phyloP scores from a whole-genome alignment of 2,797 vertebrate genomes.

The Hydrolagus colliei region DNA sequence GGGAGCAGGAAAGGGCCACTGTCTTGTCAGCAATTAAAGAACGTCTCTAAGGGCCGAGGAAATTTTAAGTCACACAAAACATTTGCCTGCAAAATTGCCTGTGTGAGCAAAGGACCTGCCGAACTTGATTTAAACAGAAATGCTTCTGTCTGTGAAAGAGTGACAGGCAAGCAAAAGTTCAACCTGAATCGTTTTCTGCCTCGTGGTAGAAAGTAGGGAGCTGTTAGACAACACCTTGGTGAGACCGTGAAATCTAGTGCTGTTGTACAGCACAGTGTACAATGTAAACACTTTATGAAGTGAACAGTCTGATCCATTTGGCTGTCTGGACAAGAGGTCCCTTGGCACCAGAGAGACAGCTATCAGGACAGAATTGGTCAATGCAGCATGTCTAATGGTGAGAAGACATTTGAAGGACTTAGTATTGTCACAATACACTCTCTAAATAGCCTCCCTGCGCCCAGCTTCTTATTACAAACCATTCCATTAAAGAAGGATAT shows the following conservation, averaged over 20 bases:
- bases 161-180: slow-evolving; percentile 54
- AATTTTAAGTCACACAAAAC: slow-evolving; percentile 45
- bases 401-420: slow-evolving; percentile 71
- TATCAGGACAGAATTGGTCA: slow-evolving; percentile 68
- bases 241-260: slow-evolving; percentile 51
- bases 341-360: slow-evolving; percentile 39
- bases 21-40: slow-evolving; percentile 48
- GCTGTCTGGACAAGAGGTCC: slow-evolving; percentile 68
- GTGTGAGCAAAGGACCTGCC: slow-evolving; percentile 43
- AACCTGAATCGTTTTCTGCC: slow-evolving; percentile 60
- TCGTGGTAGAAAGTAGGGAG: slow-evolving; percentile 57
- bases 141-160: slow-evolving; percentile 49
- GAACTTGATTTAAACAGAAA: slow-evolving; percentile 37
- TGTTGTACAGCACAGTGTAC: slow-evolving; percentile 42
- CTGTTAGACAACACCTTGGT: slow-evolving; percentile 52
- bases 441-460: slow-evolving; percentile 77
- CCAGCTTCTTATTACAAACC: slow-evolving; percentile 73
- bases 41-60: slow-evolving; percentile 44
- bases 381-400: slow-evolving; percentile 74
- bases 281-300: slow-evolving; percentile 75
- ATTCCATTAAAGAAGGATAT: slow-evolving; percentile 75
- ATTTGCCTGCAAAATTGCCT: slow-evolving; percentile 48
- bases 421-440: slow-evolving; percentile 69
- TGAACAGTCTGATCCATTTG: slow-evolving; percentile 68
- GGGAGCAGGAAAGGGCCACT: slow-evolving; percentile 40